Percentiles rank a stretch among this genome's conserved stretches.
Conservation (phyloP, 1,140 invertebrate genomes). For the Drosophila nikananu region DNA sequence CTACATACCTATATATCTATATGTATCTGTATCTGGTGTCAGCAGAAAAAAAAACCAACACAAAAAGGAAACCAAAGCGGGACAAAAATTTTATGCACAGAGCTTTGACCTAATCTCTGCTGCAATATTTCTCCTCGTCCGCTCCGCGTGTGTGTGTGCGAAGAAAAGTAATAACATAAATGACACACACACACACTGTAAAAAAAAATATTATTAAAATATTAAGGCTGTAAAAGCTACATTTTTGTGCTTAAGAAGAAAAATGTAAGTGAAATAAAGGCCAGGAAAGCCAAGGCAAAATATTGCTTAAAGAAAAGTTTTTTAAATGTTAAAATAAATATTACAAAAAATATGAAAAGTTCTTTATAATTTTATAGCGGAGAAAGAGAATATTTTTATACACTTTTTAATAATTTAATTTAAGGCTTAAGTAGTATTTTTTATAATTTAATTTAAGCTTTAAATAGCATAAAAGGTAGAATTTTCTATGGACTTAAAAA, state of each 20-base stretch:
- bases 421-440: no score
- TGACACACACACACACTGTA: slow-evolving; percentile 49
- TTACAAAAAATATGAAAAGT: no score
- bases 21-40: slow-evolving; percentile 47
- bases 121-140: slow-evolving; percentile 76
- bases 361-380: neutral
- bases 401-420: neutral
- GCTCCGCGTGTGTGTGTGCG: slow-evolving; percentile 31
- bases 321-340: neutral
- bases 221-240: neutral
- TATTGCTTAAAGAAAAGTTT: neutral
- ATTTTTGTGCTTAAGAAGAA: no score
- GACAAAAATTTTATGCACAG: slow-evolving; percentile 66
- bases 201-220: neutral
- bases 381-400: no score
- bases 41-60: slow-evolving; percentile 47
- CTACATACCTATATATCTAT: slow-evolving; percentile 12
- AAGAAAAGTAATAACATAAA: slow-evolving; percentile 80
- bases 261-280: no score
- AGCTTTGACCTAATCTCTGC: slow-evolving; percentile 82
- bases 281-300: no score
- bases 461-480: no score
- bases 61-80: neutral
- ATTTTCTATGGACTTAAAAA: no score
- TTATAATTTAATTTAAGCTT: no score